These are phyloP conservation scores for Apteryx owenii DNA, from an alignment of 2,113 vertebrate species.

Conservation along the genomic window DNA sequence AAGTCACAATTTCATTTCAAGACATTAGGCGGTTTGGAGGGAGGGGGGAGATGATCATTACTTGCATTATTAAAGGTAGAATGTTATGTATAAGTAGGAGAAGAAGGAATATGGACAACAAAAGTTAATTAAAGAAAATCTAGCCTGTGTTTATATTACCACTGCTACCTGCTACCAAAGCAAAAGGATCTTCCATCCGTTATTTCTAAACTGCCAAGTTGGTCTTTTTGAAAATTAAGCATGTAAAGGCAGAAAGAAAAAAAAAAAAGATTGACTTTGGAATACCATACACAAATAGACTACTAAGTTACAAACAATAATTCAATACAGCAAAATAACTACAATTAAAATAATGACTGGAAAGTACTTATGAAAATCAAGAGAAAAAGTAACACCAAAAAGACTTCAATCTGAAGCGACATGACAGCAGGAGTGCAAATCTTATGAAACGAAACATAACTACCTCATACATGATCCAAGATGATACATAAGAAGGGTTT, in stretches of 20 bases:
- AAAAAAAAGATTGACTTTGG: background rate
- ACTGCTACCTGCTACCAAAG: background rate
- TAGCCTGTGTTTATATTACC: background rate
- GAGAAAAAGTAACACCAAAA: background rate
- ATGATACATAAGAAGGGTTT: background rate
- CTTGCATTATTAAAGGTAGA: background rate
- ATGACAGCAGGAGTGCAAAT: background rate
- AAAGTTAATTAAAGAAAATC: background rate
- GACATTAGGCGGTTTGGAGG: background rate
- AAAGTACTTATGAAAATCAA: background rate
- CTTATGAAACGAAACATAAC: background rate
- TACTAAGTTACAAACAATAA: background rate
- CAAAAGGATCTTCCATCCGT: background rate
- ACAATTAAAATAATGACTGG: background rate
- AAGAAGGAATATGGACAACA: background rate
- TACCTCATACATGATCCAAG: background rate
- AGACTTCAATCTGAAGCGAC: background rate
- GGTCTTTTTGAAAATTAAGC: conserved; percentile 6
- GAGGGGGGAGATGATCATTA: background rate
- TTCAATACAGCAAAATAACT: background rate
- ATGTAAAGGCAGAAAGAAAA: background rate
- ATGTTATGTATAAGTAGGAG: background rate
- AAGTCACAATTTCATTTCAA: background rate
- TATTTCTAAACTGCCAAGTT: background rate
- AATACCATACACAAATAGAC: conserved; percentile 18